Base-by-base conservation (phyloP, 2,888 invertebrate genomes). In the Bruchidius siliquastri region DNA sequence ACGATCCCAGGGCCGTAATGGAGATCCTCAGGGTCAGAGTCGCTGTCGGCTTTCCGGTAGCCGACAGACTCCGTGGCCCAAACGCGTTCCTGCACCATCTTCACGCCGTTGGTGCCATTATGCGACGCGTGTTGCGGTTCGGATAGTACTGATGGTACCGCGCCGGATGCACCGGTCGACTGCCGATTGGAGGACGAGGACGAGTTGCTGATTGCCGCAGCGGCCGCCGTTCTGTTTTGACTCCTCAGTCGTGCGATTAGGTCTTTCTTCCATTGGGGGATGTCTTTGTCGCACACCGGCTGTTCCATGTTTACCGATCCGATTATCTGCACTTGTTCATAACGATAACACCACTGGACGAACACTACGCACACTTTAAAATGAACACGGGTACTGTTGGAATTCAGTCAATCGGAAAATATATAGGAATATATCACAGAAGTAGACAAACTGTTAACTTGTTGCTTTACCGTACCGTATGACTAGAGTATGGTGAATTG, bases 1-100 rank as follows among this genome's bases (percentile, higher is more conserved):
- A 96, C 96, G 83, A 96, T 96, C 74, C 96, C 96, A 72, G 96
- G 96, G 0, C 96, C 96, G 88, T 96, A 96, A 84, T 93, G 92
- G 74, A 96, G 88, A 85, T 96, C 96, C 86, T 95, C 95, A 79
- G 90, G 90, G 83, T 91, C 91, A 73, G 89, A 89, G 76, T 88
- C 88, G 72, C 84, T 85, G 69, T 87, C 87, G 21, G 21, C 67
- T 67, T 84, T 79, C 74, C 79, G 81, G 70, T 81, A 78, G 76
- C 82, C 83, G 79, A 82, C 82, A 76, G 80, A 80, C 70, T 78
- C 79, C 68, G 79, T 77, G 73, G 80, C 86, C 84, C 87, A 87
- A 79, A 87, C 86, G 79, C 84, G 82, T 79, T 85, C 86, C 79
- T 85, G 85, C 75, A 89, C 90, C 88, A 89, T 89, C 86, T 87